phyloP scores from a whole-genome alignment of 2,888 invertebrate genomes.

The Erebia aethiops region DNA sequence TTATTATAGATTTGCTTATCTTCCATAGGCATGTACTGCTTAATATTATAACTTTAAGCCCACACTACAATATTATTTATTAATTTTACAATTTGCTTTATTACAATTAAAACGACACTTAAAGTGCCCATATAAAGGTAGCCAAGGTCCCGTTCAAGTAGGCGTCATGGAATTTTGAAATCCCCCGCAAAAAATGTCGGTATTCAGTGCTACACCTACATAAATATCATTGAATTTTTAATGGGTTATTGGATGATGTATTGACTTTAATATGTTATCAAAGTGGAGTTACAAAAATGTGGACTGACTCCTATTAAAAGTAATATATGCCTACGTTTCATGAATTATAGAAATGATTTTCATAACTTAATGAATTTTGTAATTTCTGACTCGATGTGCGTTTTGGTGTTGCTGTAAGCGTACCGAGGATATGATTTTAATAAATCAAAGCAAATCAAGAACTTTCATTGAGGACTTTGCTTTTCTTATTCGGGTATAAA shows the following conservation, averaged over 20 bases:
- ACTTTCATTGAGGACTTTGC: background rate
- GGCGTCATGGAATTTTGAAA: constrained; percentile 67
- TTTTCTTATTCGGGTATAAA: background rate
- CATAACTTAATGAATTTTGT: too few species aligned
- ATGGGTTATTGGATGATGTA: constrained; percentile 20
- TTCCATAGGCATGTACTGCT: background rate
- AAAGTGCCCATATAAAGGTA: constrained; percentile 59
- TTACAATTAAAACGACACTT: constrained; percentile 65
- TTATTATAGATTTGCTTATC: background rate
- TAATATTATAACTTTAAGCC: background rate
- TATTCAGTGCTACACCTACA: constrained; percentile 46
- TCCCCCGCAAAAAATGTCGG: constrained; percentile 61
- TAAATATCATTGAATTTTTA: constrained; percentile 21
- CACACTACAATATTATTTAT: background rate
- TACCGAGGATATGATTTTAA: too few species aligned
- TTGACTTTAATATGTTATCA: constrained; percentile 6
- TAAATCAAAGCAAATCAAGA: too few species aligned
- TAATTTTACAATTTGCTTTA: constrained; percentile 33
- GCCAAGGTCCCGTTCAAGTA: constrained; percentile 62
- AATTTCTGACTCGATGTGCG: too few species aligned
- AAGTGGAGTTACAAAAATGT: constrained; percentile 2
- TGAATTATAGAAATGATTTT: background rate
- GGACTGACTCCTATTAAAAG: background rate
- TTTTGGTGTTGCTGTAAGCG: too few species aligned
- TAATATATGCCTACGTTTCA: background rate